Evolutionary conservation across 2,888 invertebrate genomes (phyloP).

Genomic region (Calliphora vomitoria): DNA sequence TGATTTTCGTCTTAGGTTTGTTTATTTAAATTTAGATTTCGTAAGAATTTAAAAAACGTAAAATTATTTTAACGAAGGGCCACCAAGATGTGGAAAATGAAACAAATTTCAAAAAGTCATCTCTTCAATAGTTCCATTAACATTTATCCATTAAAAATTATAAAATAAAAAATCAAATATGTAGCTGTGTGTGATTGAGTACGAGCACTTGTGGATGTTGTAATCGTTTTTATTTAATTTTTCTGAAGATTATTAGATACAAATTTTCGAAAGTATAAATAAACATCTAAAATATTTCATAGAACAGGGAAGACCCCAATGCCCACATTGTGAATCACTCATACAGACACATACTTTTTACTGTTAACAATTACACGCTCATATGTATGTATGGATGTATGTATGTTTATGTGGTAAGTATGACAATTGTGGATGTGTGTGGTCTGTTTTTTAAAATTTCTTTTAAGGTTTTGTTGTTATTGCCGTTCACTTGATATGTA

Average conservation of each 20-base stretch:
- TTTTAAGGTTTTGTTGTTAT: background rate
- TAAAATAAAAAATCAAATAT: background rate
- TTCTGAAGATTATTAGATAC: conserved; percentile 53
- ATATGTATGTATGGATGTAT: background rate
- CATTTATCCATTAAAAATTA: background rate
- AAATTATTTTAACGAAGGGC: conserved; percentile 28
- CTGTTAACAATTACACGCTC: no score
- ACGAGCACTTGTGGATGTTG: background rate
- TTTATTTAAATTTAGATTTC: conserved; percentile 54
- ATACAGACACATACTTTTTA: no score
- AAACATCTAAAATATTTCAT: background rate
- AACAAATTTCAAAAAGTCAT: conserved; percentile 13
- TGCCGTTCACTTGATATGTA: conserved; percentile 59
- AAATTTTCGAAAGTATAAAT: conserved; percentile 9
- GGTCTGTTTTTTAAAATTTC: conserved; percentile 20
- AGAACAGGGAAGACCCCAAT: background rate
- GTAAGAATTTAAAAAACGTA: conserved; percentile 39
- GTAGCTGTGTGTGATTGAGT: background rate
- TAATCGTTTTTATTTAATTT: conserved; percentile 10
- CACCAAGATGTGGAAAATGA: conserved; percentile 33
- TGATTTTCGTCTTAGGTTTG: conserved; percentile 35
- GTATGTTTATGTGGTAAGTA: background rate
- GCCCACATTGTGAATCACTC: background rate
- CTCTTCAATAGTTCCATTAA: conserved; percentile 24
- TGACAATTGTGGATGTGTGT: conserved; percentile 4